Evolutionary conservation across 2,888 invertebrate genomes (phyloP).

Genomic region (Sympetrum striolatum): DNA sequence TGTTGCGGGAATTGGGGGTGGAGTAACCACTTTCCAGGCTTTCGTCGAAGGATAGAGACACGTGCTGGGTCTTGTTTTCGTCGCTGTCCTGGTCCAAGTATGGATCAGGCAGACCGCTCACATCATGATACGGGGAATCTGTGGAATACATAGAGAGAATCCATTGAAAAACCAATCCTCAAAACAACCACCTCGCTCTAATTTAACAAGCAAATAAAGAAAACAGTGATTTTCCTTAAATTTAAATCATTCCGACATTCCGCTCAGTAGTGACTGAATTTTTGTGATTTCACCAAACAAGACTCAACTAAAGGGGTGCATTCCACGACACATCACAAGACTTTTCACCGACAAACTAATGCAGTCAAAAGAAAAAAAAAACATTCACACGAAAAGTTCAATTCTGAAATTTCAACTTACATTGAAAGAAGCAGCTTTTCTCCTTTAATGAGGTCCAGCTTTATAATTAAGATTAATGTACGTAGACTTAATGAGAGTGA

Average conservation of each 20-base stretch:
- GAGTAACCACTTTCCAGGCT: slow-evolving; percentile 93
- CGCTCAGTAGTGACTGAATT: no score
- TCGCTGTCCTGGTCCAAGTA: slow-evolving; percentile 76
- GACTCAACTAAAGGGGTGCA: no score
- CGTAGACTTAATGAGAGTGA: no score
- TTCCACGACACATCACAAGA: no score
- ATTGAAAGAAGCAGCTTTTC: background rate
- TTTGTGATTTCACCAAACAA: no score
- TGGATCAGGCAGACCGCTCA: slow-evolving; percentile 88
- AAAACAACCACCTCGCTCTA: no score
- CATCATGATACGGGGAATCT: slow-evolving; percentile 95
- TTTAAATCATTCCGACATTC: no score
- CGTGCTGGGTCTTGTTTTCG: slow-evolving; percentile 85
- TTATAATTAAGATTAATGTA: no score
- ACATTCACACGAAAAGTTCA: slow-evolving; percentile 19
- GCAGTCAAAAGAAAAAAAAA: slow-evolving; percentile 26
- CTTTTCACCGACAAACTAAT: background rate
- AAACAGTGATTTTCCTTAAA: no score
- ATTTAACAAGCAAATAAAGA: no score
- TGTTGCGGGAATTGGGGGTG: slow-evolving; percentile 90
- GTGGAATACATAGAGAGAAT: slow-evolving; percentile 53
- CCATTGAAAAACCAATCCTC: no score
- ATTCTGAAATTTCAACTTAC: background rate
- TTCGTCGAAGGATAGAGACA: slow-evolving; percentile 91
- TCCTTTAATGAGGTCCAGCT: no score